A percentile compares a stretch with the other conserved stretches of the same genome.
Evolutionary conservation across 2,888 invertebrate species (phyloP).

Genomic region (Cremastinae sp.): DNA sequence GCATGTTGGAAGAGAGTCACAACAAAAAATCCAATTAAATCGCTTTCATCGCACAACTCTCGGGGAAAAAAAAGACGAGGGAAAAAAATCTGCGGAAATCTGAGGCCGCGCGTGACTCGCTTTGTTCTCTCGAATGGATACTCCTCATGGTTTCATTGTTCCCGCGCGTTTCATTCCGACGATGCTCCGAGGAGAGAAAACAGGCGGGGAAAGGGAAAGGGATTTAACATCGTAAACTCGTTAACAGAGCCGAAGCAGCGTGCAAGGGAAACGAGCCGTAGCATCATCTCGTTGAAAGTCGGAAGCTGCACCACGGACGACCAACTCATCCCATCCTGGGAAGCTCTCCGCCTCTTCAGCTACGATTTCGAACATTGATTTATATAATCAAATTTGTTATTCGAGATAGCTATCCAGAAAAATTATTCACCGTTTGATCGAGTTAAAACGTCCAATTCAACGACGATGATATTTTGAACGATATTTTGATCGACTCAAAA

Average conservation of each 20-base stretch:
- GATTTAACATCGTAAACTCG: conserved; percentile 50
- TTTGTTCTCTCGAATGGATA: conserved; percentile 45
- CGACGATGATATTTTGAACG: too few relatives aligned
- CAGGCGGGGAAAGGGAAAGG: background rate
- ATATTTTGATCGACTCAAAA: too few relatives aligned
- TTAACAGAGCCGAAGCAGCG: conserved; percentile 46
- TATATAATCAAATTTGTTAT: too few relatives aligned
- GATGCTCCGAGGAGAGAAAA: conserved; percentile 2
- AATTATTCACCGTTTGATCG: too few relatives aligned
- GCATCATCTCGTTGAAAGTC: conserved; percentile 46
- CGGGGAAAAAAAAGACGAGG: too few relatives aligned
- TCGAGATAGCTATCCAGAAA: too few relatives aligned
- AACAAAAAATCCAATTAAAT: conserved; percentile 52
- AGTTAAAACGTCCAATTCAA: too few relatives aligned
- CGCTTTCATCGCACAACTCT: conserved; percentile 25
- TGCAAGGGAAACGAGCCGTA: conserved; percentile 31
- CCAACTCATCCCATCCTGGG: too few relatives aligned
- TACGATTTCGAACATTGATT: too few relatives aligned
- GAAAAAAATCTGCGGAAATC: conserved; percentile 22
- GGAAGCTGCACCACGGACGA: too few relatives aligned
- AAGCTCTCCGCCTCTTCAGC: too few relatives aligned
- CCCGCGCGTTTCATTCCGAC: conserved; percentile 34
- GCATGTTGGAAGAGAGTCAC: conserved; percentile 24
- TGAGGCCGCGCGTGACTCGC: conserved; percentile 9
- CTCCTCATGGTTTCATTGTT: conserved; percentile 33